These are phyloP conservation scores for Lasioglossum baleicum DNA, from an alignment of 1,140 invertebrate species.

Conservation along the genomic window DNA sequence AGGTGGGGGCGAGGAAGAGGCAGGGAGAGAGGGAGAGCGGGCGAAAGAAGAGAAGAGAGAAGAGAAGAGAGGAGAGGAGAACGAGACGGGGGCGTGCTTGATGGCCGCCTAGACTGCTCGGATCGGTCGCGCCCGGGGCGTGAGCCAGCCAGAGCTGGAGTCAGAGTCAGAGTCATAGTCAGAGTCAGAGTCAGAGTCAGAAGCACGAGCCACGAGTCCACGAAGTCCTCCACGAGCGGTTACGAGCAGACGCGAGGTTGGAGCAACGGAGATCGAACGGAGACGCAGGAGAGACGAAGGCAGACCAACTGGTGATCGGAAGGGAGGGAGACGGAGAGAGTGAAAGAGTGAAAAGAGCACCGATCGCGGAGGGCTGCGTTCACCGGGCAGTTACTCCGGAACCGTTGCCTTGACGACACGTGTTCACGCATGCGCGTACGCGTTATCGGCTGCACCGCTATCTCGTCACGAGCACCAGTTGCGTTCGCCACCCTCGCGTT, in stretches of 20 bases:
- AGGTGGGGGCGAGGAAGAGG: not conserved
- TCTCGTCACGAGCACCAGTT: constrained; percentile 61
- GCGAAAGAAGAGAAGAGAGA: not conserved
- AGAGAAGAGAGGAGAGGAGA: not conserved
- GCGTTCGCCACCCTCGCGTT: constrained; percentile 51
- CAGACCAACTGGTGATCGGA: not conserved
- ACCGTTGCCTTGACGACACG: constrained; percentile 80
- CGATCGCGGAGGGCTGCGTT: constrained; percentile 68
- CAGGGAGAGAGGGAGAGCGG: constrained; percentile 32
- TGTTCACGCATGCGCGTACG: constrained; percentile 74
- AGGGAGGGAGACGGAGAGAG: constrained; percentile 39
- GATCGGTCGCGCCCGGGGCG: constrained; percentile 76
- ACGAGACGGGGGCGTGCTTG: constrained; percentile 61
- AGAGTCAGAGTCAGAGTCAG: constrained; percentile 28
- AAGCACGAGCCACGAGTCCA: constrained; percentile 14
- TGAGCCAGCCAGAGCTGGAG: constrained; percentile 60
- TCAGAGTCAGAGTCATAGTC: constrained; percentile 35
- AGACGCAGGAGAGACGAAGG: not conserved
- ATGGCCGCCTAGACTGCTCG: constrained; percentile 74
- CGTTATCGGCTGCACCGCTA: constrained; percentile 56
- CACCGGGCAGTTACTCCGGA: constrained; percentile 78
- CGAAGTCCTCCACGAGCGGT: too few relatives aligned
- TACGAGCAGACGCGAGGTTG: constrained; percentile 20
- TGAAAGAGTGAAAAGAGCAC: constrained; percentile 38
- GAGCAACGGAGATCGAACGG: constrained; percentile 13